Evolutionary conservation across 2,113 vertebrate species (phyloP), one percentile per base, ranked within the genome.

Genomic region (Passer domesticus): DNA sequence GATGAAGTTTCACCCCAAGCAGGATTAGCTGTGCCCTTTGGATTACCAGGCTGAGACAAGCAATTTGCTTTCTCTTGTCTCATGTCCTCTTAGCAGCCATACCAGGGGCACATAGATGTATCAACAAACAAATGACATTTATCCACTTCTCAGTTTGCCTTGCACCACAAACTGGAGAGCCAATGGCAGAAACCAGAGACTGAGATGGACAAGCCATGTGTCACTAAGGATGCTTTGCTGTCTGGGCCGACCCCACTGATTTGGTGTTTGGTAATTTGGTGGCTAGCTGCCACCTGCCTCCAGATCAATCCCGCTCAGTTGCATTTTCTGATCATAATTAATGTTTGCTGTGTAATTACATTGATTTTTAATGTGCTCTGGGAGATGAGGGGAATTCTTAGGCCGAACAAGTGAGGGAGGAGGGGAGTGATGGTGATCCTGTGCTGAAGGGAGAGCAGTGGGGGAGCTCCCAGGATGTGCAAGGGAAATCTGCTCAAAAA

Each of bases 241-340:
- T 33, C 59, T 67, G 58, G 49, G 52, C 30, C 10, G 3, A 7
- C 28, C 24, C 14, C 35, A 2, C 6, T 52, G 39, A 59, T 21
- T 52, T 73, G 49, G 9, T 31, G 70, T 89, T 75, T 2, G 6
- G 52, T 87, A 31, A 15, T 86, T 93, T 35, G 14, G 44, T 88
- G 89, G 82, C 86, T 68, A 80, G 69, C 83, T 87, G 72, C 68
- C 83, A 62, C 78, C 46, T 31, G 95, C 73, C 85, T 85, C 49
- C 87, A 93, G 87, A 96, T 96, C 97, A 81, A 58, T 96, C 92
- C 83, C 62, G 66, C 92, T 95, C 90, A 67, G 35, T 58, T 89
- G 93, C 88, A 88, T 91, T 96, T 95, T 84, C 91, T 82, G 31
- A 94, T 90, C 87, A 50, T 96, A 96, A 97, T 97, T 97, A 96